Base-by-base conservation (phyloP, 2,888 invertebrate genomes). In the Helleia helle region DNA sequence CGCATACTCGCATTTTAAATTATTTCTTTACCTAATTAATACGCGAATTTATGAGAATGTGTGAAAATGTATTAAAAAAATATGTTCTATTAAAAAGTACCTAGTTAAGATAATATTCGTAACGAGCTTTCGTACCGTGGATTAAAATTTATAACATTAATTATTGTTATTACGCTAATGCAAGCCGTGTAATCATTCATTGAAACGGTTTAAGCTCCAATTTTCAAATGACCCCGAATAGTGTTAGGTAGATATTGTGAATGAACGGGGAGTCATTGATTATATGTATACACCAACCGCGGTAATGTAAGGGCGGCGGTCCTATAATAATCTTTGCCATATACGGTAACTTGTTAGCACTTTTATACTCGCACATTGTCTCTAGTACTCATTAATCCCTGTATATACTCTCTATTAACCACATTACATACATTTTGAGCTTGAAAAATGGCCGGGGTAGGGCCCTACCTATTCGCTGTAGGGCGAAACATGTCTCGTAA, bases 391-490 rank as follows among this genome's bases (percentile, higher is more conserved):
- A 46, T 44, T 44, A 53, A 47, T 54, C 46, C 44, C 44, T 31
- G 41, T 49, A 37, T 54, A 54, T 62, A 58, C 52, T 55, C 50
- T 50, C 57, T 59, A 67, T 61, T 61, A 52, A 34, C 22, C 27
- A 55, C 55, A 56, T 59, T 61, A 60, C 55, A 66, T 59, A 58
- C 59, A 55, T 59, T 56, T 56, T 62, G 59, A 70, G 67, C 64
- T 65, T 59, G 66, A 59, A 80, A 83, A 81, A 85, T 84, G 83
- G 83, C 84, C 79, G 83, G 77, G 75, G 66, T 65, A 67, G 61
- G 67, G 74, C 74, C 76, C 75, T 73, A 65, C 76, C 79, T 76
- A 65, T 58, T 59, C 56, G 59, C 62, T 57, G 56, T 62, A 71
- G 75, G 76, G 73, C 73, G 71, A 71, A 65, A 63, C 66, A 62